Evolutionary conservation across 1,140 invertebrate species (phyloP).

Genomic region (Penaeus chinensis): DNA sequence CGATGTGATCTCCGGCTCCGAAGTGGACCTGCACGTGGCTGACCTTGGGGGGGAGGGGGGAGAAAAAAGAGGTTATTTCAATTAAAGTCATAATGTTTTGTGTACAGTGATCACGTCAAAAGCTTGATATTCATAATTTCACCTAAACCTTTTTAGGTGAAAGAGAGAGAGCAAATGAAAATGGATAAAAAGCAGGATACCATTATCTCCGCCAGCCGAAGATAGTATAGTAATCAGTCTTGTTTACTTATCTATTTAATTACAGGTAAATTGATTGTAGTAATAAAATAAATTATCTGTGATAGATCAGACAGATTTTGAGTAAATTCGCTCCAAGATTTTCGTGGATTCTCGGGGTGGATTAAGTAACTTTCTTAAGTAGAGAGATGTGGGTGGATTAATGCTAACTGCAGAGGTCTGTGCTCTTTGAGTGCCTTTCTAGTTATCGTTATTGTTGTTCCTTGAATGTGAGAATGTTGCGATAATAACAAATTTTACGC

Average conservation of each 20-base stretch:
- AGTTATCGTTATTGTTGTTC: not conserved
- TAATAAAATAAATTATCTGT: too few relatives aligned
- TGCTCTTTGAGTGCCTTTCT: not conserved
- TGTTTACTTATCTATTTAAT: too few relatives aligned
- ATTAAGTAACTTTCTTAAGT: too few relatives aligned
- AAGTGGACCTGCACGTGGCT: conserved; percentile 53
- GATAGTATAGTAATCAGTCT: too few relatives aligned
- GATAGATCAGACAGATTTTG: too few relatives aligned
- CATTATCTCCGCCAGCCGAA: too few relatives aligned
- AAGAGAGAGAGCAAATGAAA: too few relatives aligned
- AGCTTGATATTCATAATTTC: not conserved
- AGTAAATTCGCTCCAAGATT: too few relatives aligned
- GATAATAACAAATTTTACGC: not conserved
- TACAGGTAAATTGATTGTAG: too few relatives aligned
- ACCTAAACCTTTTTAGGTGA: not conserved
- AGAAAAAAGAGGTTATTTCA: not conserved
- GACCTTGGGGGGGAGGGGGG: not conserved
- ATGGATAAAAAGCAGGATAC: too few relatives aligned
- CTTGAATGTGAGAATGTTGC: not conserved
- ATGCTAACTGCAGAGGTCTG: not conserved
- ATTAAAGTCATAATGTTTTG: not conserved
- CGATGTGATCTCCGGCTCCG: conserved; percentile 29
- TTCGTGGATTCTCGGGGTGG: too few relatives aligned
- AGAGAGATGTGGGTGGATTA: too few relatives aligned
- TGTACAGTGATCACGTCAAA: not conserved